Evolutionary conservation across 2,797 vertebrate species (phyloP).

Genomic region (Clarias platycephalus): DNA sequence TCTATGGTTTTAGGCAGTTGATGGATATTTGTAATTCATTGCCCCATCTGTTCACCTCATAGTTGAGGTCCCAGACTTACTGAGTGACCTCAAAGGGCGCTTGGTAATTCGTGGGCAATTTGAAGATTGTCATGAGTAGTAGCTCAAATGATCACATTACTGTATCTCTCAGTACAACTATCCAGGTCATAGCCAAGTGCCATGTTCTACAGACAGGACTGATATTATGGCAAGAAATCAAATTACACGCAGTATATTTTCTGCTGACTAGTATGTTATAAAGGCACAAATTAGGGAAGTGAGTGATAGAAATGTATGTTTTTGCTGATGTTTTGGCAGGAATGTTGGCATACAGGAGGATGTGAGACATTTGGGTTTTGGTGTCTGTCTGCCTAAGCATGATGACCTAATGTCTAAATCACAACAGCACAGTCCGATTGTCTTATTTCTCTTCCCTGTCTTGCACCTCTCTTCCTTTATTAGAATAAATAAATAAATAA

Average conservation of each 20-base stretch:
- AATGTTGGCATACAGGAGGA: neutral
- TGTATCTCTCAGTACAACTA: neutral
- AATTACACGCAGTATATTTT: neutral
- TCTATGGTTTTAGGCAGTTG: neutral
- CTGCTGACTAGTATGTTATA: neutral
- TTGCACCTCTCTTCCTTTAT: neutral
- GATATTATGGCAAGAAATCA: neutral
- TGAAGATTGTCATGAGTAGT: neutral
- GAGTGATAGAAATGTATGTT: neutral
- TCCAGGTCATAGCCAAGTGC: neutral
- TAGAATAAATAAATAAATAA: neutral
- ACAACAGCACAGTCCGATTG: neutral
- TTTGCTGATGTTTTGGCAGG: neutral
- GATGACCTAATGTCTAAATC: neutral
- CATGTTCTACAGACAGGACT: neutral
- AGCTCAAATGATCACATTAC: neutral
- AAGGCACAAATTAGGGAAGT: neutral
- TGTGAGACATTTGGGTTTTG: neutral
- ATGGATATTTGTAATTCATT: neutral
- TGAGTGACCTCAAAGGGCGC: neutral
- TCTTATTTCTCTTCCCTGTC: neutral
- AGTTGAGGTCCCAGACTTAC: neutral
- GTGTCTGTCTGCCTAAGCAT: neutral
- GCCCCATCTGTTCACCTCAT: neutral
- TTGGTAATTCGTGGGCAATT: neutral